Evolutionary conservation across 2,113 vertebrate genomes (phyloP).

Genomic region (Planiliza haematocheilus): DNA sequence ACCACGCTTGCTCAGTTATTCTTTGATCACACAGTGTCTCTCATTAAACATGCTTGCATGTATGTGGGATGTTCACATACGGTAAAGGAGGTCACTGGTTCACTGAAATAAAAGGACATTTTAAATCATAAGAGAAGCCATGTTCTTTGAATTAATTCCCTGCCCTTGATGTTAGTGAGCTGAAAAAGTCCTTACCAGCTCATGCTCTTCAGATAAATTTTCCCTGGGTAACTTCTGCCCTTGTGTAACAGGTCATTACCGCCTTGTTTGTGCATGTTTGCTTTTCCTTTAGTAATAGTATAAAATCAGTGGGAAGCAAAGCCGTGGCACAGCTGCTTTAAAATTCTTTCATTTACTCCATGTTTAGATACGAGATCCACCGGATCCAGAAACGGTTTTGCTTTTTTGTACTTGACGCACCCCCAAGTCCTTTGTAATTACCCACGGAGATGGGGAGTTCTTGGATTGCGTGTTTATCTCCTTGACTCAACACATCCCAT

Average conservation of each 20-base stretch:
- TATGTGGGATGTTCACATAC: constrained; percentile 1
- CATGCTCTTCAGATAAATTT: constrained; percentile 29
- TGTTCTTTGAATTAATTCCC: constrained; percentile 61
- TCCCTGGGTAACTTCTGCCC: constrained; percentile 48
- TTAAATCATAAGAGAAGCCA: constrained; percentile 42
- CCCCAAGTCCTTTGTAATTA: constrained; percentile 67
- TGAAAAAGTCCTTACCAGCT: constrained; percentile 7
- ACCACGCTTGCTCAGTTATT: neutral
- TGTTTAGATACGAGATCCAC: constrained; percentile 44
- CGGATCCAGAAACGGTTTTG: constrained; percentile 40
- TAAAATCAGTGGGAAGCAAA: constrained; percentile 42
- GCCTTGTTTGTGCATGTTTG: constrained; percentile 66
- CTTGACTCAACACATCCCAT: constrained; percentile 59
- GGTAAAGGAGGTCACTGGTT: constrained; percentile 7
- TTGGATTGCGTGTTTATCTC: constrained; percentile 66
- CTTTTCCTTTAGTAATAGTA: constrained; percentile 53
- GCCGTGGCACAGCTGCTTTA: constrained; percentile 14
- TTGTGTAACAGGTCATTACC: constrained; percentile 59
- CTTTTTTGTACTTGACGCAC: constrained; percentile 56
- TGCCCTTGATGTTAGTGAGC: constrained; percentile 54
- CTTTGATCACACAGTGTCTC: constrained; percentile 4
- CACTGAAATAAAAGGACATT: constrained; percentile 49
- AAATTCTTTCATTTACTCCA: constrained; percentile 50
- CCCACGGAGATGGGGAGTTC: constrained; percentile 53
- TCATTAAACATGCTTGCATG: constrained; percentile 43